A percentile compares a stretch with the other conserved stretches of the same genome.
phyloP scores from a whole-genome alignment of 2,888 invertebrate genomes.

The Diogma glabrata region DNA sequence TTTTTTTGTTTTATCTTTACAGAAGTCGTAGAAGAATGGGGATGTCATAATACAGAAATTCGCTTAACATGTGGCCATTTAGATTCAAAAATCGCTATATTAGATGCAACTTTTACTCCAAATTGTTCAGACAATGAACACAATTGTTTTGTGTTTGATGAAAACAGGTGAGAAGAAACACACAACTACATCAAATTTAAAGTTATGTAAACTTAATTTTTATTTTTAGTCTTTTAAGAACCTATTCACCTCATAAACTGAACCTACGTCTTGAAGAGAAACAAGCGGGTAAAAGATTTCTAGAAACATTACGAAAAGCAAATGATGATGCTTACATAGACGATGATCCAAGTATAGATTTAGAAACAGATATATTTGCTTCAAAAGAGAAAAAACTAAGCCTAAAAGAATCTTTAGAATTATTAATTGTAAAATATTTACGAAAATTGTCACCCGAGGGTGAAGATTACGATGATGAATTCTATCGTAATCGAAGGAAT shows the following conservation, averaged over 20 bases:
- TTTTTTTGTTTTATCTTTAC: constrained; percentile 32
- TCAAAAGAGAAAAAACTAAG: constrained; percentile 17
- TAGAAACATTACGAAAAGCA: constrained; percentile 22
- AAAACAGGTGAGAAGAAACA: constrained; percentile 20
- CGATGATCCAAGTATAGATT: constrained; percentile 12
- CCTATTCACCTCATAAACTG: constrained; percentile 5
- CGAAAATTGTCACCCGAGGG: constrained; percentile 21
- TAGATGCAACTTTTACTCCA: constrained; percentile 49
- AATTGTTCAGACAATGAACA: constrained; percentile 21
- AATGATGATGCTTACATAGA: constrained; percentile 17
- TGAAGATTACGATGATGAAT: constrained; percentile 16
- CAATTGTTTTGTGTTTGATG: constrained; percentile 20
- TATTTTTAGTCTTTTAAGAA: neutral
- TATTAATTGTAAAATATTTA: constrained; percentile 22
- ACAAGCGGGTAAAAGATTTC: constrained; percentile 23
- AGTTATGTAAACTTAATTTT: neutral
- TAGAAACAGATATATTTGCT: constrained; percentile 14
- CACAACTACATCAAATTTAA: neutral
- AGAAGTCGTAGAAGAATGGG: constrained; percentile 54
- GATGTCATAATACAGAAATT: constrained; percentile 47
- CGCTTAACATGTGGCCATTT: constrained; percentile 50
- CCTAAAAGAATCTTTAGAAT: constrained; percentile 21
- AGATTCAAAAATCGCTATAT: constrained; percentile 49
- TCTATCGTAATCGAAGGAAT: neutral
- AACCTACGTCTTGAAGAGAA: constrained; percentile 20